These are phyloP conservation scores for Leuciscus waleckii DNA, from an alignment of 2,797 vertebrate species.

Conservation along the genomic window DNA sequence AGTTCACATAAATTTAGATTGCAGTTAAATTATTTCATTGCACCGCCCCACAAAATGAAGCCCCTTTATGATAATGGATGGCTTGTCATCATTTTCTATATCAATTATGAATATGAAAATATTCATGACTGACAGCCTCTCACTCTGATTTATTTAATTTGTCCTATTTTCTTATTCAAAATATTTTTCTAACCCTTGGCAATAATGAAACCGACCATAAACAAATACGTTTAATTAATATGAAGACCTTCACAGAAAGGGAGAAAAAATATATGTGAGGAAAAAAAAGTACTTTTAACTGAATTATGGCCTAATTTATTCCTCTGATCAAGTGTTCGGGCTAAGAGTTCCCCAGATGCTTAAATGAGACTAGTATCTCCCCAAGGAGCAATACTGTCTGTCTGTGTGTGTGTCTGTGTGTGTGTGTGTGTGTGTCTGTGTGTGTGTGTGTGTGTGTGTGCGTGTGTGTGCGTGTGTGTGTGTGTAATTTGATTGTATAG, in stretches of 20 bases:
- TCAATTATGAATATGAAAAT: slow-evolving; percentile 53
- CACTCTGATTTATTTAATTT: slow-evolving; percentile 39
- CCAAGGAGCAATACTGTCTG: slow-evolving; percentile 67
- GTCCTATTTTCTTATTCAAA: slow-evolving; percentile 41
- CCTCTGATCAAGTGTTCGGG: slow-evolving; percentile 82
- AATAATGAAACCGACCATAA: slow-evolving; percentile 38
- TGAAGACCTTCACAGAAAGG: slow-evolving; percentile 66
- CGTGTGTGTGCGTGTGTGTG: slow-evolving; percentile 25
- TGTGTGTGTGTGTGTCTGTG: slow-evolving; percentile 10
- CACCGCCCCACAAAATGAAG: slow-evolving; percentile 15
- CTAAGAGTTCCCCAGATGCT: slow-evolving; percentile 83
- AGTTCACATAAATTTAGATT: slow-evolving; percentile 37
- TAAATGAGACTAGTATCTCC: slow-evolving; percentile 78
- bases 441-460: slow-evolving; percentile 29
- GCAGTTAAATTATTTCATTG: slow-evolving; percentile 45
- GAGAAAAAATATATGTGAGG: slow-evolving; percentile 68
- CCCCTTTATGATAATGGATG: slow-evolving; percentile 38
- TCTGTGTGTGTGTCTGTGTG: slow-evolving; percentile 8
- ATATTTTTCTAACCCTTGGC: slow-evolving; percentile 50
- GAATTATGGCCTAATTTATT: slow-evolving; percentile 85
- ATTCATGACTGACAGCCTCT: slow-evolving; percentile 32
- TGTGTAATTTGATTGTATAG: slow-evolving; percentile 76
- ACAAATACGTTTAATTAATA: slow-evolving; percentile 50
- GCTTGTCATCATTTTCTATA: slow-evolving; percentile 39
- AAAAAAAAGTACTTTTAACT: slow-evolving; percentile 76